phyloP scores from a whole-genome alignment of 2,113 vertebrate species.

The Pelmatolapia mariae region DNA sequence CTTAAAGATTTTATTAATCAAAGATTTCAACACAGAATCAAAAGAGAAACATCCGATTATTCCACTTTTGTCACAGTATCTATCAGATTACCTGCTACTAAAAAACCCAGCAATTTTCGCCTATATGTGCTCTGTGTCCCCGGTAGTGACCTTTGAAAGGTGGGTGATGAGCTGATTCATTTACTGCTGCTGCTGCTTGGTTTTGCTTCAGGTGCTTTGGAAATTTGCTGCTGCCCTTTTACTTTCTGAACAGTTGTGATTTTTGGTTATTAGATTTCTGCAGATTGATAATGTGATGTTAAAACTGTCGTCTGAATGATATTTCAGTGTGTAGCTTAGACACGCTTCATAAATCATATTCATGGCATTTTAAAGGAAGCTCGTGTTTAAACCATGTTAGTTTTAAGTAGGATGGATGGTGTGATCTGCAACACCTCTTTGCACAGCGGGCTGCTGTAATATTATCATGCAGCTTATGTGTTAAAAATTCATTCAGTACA shows the following conservation, averaged over 20 bases:
- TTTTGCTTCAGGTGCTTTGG: background rate
- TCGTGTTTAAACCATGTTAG: background rate
- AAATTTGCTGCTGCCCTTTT: background rate
- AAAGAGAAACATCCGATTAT: background rate
- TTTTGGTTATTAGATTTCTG: background rate
- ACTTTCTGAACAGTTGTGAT: background rate
- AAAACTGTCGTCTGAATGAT: background rate
- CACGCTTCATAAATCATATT: background rate
- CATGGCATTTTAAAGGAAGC: background rate
- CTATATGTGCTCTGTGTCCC: no score
- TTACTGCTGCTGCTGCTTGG: background rate
- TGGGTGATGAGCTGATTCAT: background rate
- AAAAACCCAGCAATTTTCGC: fast-evolving
- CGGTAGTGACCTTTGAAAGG: background rate
- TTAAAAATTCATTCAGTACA: background rate
- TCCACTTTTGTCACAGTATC: background rate
- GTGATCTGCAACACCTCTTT: background rate
- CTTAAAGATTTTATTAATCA: background rate
- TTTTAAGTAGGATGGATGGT: background rate
- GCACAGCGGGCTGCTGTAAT: background rate
- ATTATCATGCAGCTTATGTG: background rate
- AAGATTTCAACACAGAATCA: fast-evolving
- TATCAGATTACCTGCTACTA: background rate
- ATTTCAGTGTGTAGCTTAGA: background rate
- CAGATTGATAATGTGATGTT: background rate